Conservation (phyloP, 2,113 vertebrate genomes). For the Chrysochloris asiatica region DNA sequence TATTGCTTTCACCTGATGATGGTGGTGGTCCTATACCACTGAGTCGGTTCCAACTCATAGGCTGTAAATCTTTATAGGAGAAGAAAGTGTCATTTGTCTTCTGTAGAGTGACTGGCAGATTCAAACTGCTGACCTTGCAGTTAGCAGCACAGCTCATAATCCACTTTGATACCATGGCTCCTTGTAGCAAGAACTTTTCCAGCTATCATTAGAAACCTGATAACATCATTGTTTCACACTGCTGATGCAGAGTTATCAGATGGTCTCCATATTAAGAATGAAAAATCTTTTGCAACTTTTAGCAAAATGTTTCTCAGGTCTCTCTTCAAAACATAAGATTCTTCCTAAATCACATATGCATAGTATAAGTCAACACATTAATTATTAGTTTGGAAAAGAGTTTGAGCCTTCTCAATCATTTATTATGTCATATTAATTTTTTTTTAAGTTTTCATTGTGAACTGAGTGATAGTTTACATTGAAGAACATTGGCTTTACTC, state of each 20-base stretch:
- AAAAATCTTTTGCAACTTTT: constrained; percentile 33
- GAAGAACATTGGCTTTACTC: too few species aligned
- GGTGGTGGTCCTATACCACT: too few species aligned
- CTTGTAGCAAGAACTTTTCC: too few species aligned
- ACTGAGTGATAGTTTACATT: too few species aligned
- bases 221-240: background rate
- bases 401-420: background rate
- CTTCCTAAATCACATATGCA: background rate
- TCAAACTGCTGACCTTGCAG: too few species aligned
- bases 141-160: too few species aligned
- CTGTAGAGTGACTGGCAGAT: too few species aligned
- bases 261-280: background rate
- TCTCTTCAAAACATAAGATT: constrained; percentile 25
- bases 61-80: too few species aligned
- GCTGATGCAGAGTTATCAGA: background rate
- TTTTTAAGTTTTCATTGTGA: too few species aligned
- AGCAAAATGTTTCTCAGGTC: background rate
- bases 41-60: too few species aligned
- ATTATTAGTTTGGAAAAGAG: background rate
- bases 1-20: background rate
- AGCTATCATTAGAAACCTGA: background rate
- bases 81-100: too few species aligned
- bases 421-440: background rate
- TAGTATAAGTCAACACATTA: background rate
- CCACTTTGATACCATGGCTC: too few species aligned